A percentile compares a stretch with the other conserved stretches of the same genome.
These are phyloP conservation scores for Isoperla grammatica DNA, from an alignment of 2,888 invertebrate genomes.

Conservation along the genomic window DNA sequence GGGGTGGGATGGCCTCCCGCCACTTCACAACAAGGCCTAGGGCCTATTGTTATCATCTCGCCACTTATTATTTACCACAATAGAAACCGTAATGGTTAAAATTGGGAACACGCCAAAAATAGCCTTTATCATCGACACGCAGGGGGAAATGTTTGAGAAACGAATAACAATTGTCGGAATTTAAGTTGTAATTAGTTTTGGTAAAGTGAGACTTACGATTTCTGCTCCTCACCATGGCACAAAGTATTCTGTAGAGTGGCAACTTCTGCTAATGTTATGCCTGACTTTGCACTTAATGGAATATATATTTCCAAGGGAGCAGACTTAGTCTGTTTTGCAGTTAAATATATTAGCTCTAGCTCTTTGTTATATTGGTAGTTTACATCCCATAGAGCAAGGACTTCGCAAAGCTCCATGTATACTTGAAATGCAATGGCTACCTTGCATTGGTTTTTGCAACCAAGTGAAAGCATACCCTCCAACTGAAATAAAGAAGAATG, in stretches of 20 bases:
- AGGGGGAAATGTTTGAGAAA: no score
- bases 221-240: constrained; percentile 13
- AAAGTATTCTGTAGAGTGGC: constrained; percentile 42
- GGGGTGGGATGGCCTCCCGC: no score
- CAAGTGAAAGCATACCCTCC: constrained; percentile 44
- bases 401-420: constrained; percentile 50
- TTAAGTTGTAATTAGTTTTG: no score
- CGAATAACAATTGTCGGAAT: no score
- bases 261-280: constrained; percentile 42
- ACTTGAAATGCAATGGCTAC: constrained; percentile 49
- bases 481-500: constrained; percentile 39
- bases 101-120: no score
- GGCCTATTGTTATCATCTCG: no score
- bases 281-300: constrained; percentile 42
- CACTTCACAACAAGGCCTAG: no score
- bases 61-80: no score
- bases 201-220: constrained; percentile 22
- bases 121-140: no score
- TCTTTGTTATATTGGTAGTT: constrained; percentile 43
- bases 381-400: constrained; percentile 43
- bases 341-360: constrained; percentile 44
- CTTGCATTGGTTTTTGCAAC: constrained; percentile 44
- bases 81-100: no score
- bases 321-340: constrained; percentile 42
- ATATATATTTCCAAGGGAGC: constrained; percentile 42